phyloP scores from a whole-genome alignment of 2,888 invertebrate species.

The Dolichomitus sp. region DNA sequence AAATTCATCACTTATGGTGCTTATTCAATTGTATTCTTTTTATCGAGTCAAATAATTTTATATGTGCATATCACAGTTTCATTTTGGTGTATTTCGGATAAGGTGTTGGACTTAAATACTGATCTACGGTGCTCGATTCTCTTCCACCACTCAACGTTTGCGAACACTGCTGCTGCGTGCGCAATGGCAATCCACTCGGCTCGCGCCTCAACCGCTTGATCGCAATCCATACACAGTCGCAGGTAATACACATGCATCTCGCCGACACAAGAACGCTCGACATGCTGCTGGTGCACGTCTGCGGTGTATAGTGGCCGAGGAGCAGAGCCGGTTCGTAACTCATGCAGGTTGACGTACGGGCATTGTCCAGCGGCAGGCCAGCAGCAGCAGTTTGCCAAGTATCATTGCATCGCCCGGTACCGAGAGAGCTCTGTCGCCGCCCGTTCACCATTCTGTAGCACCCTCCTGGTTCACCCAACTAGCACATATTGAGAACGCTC shows the following conservation, averaged over 20 bases:
- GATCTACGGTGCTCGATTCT: no score
- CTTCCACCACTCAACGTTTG: slow-evolving; percentile 34
- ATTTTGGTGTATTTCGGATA: no score
- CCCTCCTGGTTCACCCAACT: slow-evolving; percentile 49
- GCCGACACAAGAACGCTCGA: slow-evolving; percentile 47
- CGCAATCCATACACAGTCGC: slow-evolving; percentile 33
- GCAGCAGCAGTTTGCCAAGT: slow-evolving; percentile 70
- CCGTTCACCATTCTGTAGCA: slow-evolving; percentile 45
- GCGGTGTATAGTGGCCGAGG: slow-evolving; percentile 38
- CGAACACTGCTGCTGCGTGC: slow-evolving; percentile 44
- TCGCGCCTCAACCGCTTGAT: slow-evolving; percentile 28
- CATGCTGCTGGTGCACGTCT: slow-evolving; percentile 47
- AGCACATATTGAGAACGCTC: slow-evolving; percentile 53
- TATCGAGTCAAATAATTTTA: no score
- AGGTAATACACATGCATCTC: slow-evolving; percentile 51
- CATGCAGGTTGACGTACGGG: slow-evolving; percentile 79
- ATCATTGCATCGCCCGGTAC: slow-evolving; percentile 61
- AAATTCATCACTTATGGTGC: no score
- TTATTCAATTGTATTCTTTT: no score
- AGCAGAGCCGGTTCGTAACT: slow-evolving; percentile 77
- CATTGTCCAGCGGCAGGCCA: slow-evolving; percentile 76
- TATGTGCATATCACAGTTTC: no score
- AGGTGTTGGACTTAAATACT: no score
- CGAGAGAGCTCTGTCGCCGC: slow-evolving; percentile 49
- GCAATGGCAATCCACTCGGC: slow-evolving; percentile 40